phyloP scores from a whole-genome alignment of 1,140 invertebrate species.

The Plodia interpunctella region DNA sequence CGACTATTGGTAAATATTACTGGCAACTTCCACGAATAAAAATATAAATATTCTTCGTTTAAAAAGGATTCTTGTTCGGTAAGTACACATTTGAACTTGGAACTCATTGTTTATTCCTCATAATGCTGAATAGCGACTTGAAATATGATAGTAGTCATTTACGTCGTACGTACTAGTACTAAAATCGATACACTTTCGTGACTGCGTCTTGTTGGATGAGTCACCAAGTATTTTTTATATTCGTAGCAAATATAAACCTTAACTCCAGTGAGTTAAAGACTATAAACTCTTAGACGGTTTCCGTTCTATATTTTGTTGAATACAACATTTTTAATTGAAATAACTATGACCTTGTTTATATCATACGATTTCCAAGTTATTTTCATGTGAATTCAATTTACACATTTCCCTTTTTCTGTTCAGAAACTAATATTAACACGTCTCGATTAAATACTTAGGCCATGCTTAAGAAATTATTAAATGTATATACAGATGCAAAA shows the following conservation, averaged over 20 bases:
- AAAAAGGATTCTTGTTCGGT: not conserved
- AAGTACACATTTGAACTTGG: not conserved
- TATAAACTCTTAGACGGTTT: constrained; percentile 12
- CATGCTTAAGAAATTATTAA: constrained; percentile 7
- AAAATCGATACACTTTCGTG: constrained; percentile 51
- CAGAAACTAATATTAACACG: not conserved
- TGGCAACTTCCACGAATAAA: not conserved
- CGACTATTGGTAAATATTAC: not conserved
- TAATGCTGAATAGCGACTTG: not conserved
- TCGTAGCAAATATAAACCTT: constrained; percentile 13
- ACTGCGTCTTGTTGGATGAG: constrained; percentile 27
- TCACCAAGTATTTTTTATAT: constrained; percentile 24
- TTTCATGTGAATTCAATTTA: constrained; percentile 15
- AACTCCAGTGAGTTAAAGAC: constrained; percentile 13
- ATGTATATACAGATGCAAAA: constrained; percentile 12
- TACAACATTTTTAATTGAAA: constrained; percentile 20
- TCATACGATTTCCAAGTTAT: too few relatives aligned
- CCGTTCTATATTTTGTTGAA: constrained; percentile 27
- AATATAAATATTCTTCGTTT: not conserved
- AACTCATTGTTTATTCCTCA: not conserved
- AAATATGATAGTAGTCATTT: constrained; percentile 13
- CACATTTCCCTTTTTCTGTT: constrained; percentile 13
- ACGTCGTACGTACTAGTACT: constrained; percentile 36
- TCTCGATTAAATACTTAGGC: constrained; percentile 11
- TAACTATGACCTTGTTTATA: too few relatives aligned